A percentile compares a stretch with the other conserved stretches of the same genome.
Evolutionary conservation across 2,888 invertebrate genomes (phyloP).

Genomic region (Atherix ibis): DNA sequence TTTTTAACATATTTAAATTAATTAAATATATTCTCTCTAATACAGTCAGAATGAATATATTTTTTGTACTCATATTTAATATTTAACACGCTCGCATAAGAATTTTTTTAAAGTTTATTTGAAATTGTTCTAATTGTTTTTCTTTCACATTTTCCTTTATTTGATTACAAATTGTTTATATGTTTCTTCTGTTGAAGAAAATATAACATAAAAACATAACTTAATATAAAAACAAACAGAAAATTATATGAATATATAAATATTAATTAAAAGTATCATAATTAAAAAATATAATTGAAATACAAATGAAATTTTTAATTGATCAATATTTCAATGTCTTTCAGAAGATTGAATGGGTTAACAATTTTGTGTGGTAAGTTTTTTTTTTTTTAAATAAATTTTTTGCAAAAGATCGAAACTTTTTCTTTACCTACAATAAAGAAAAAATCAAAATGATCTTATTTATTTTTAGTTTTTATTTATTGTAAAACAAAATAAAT

Average conservation of each 20-base stretch:
- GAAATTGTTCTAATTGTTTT: neutral
- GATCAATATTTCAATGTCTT: constrained; percentile 21
- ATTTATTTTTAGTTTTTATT: neutral
- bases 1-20: neutral
- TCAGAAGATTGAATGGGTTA: constrained; percentile 35
- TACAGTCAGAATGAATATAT: neutral
- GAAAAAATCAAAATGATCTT: too few relatives aligned
- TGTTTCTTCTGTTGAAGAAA: neutral
- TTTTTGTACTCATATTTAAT: too few relatives aligned
- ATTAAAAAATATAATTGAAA: too few relatives aligned
- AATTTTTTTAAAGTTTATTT: neutral
- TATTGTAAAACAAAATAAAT: neutral
- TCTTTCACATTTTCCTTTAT: neutral
- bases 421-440: too few relatives aligned
- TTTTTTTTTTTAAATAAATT: constrained; percentile 18
- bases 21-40: neutral
- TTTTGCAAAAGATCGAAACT: too few relatives aligned
- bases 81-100: too few relatives aligned
- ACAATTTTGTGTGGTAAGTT: constrained; percentile 35
- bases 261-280: neutral
- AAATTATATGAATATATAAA: neutral
- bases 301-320: neutral
- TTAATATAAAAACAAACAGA: neutral
- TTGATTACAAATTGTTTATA: neutral
- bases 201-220: too few relatives aligned